Evolutionary conservation across 2,797 vertebrate species (phyloP).

Genomic region (Chaunax sp.): DNA sequence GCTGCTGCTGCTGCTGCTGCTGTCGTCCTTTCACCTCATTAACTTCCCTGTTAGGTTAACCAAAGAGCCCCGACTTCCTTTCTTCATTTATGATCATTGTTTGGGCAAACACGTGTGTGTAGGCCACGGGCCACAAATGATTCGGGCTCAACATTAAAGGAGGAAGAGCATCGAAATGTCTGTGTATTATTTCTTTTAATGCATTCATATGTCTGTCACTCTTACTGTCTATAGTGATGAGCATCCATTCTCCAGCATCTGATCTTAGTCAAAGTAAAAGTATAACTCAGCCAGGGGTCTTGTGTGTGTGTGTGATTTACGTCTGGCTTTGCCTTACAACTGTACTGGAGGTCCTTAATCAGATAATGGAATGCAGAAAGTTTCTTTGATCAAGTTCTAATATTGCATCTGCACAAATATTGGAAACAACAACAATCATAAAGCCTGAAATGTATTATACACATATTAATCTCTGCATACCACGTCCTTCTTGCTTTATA

Average conservation of each 20-base stretch:
- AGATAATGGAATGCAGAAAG: too few relatives aligned
- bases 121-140: constrained; percentile 7
- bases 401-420: too few relatives aligned
- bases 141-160: constrained; percentile 34
- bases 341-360: too few relatives aligned
- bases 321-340: not conserved
- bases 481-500: too few relatives aligned
- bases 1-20: constrained; percentile 18
- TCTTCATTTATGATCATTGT: constrained; percentile 45
- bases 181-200: constrained; percentile 22
- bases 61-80: constrained; percentile 47
- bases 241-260: constrained; percentile 34
- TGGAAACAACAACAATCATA: too few relatives aligned
- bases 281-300: not conserved
- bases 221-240: constrained; percentile 38
- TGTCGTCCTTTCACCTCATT: constrained; percentile 55
- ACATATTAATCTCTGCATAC: too few relatives aligned
- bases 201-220: constrained; percentile 16
- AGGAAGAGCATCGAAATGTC: constrained; percentile 32
- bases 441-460: too few relatives aligned
- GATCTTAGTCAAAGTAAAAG: constrained; percentile 41
- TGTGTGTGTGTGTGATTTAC: constrained; percentile 9
- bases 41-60: constrained; percentile 41
- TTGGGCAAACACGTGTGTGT: constrained; percentile 1
- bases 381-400: too few relatives aligned